phyloP scores from a whole-genome alignment of 2,797 vertebrate genomes.

The Rhynchotus rufescens region DNA sequence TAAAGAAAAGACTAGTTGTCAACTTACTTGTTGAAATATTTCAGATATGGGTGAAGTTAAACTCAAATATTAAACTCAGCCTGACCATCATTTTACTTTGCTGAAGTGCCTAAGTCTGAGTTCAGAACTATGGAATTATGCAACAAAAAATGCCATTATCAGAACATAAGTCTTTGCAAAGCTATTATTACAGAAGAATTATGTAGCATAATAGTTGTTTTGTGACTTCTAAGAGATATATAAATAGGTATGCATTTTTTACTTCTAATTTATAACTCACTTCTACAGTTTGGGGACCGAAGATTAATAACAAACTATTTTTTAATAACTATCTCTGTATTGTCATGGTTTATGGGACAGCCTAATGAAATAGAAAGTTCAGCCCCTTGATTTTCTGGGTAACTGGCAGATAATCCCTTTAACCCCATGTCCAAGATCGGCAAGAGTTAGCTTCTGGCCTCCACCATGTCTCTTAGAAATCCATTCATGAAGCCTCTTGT shows the following conservation, averaged over 20 bases:
- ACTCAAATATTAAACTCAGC: background rate
- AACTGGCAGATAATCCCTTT: background rate
- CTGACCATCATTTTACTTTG: background rate
- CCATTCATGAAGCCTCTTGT: background rate
- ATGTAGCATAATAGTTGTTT: background rate
- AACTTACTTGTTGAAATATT: background rate
- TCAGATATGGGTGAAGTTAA: background rate
- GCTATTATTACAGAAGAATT: background rate
- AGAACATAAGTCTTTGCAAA: background rate
- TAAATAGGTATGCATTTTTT: background rate
- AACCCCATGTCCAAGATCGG: background rate
- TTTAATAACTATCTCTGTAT: background rate
- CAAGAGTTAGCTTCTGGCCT: background rate
- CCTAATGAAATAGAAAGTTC: background rate
- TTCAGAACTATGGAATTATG: background rate
- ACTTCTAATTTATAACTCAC: background rate
- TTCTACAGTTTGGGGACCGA: background rate
- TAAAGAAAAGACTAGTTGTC: background rate
- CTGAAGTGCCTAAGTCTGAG: background rate
- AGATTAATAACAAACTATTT: background rate
- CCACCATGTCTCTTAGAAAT: background rate
- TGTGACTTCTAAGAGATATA: background rate
- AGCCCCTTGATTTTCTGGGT: background rate
- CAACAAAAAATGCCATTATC: background rate
- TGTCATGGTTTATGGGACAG: background rate